These are phyloP conservation scores for Arctocebus calabarensis DNA, from an alignment of 2,797 vertebrate genomes.

Conservation along the genomic window DNA sequence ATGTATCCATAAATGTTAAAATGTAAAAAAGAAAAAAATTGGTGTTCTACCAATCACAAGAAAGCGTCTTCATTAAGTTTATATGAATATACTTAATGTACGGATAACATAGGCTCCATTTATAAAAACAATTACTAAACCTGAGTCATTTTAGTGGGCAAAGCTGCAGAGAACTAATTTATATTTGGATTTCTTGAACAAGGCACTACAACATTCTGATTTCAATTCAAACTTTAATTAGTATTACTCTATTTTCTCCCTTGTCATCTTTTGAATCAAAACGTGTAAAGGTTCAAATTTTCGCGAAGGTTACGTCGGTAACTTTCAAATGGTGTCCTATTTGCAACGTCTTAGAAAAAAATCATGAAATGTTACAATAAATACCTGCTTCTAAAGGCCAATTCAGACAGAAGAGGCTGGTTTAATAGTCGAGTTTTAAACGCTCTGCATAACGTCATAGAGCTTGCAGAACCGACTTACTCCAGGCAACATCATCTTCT, in stretches of 20 bases:
- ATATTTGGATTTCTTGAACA: constrained; percentile 45
- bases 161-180: constrained; percentile 35
- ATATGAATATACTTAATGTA: background rate
- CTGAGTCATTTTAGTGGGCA: constrained; percentile 25
- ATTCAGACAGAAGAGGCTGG: background rate
- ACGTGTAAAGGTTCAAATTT: constrained; percentile 14
- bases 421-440: constrained; percentile 21
- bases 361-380: constrained; percentile 23
- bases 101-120: background rate
- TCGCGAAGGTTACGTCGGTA: background rate
- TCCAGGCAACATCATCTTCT: background rate
- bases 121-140: constrained; percentile 22
- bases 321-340: constrained; percentile 19
- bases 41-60: background rate
- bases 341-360: constrained; percentile 26
- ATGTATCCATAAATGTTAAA: constrained; percentile 1
- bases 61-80: constrained; percentile 46
- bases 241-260: constrained; percentile 11
- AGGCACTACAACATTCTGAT: constrained; percentile 38
- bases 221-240: constrained; percentile 62
- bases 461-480: constrained; percentile 19
- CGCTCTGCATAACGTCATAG: constrained; percentile 18
- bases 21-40: constrained; percentile 40
- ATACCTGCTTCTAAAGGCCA: constrained; percentile 3
- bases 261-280: background rate